Conservation (phyloP, 2,797 vertebrate species). For the Morelia viridis region DNA sequence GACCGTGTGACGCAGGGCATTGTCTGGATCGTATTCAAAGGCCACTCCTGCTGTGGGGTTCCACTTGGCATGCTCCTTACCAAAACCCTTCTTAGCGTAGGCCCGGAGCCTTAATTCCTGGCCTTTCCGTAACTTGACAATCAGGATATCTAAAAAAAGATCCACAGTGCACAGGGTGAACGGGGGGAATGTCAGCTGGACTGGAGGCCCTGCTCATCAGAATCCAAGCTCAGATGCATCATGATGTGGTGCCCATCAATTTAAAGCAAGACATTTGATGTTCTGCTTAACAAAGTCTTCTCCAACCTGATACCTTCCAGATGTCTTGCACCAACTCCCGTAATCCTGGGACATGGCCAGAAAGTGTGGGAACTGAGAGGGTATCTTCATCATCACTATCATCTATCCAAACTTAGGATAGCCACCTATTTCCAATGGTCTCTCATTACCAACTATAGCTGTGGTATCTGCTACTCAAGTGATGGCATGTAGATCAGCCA, state of each 20-base stretch:
- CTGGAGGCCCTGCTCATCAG: background rate
- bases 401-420: background rate
- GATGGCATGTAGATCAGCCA: background rate
- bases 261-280: background rate
- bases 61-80: constrained; percentile 99
- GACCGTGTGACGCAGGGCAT: constrained; percentile 91
- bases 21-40: constrained; percentile 97
- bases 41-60: constrained; percentile 96
- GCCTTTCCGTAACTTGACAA: constrained; percentile 96
- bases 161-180: background rate
- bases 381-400: background rate
- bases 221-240: background rate
- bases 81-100: constrained; percentile 97
- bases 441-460: background rate
- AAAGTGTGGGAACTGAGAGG: too few species aligned
- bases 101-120: constrained; percentile 93
- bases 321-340: too few species aligned
- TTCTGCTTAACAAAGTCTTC: background rate
- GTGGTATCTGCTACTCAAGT: background rate
- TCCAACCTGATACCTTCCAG: too few species aligned
- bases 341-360: too few species aligned
- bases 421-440: background rate
- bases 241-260: too few species aligned
- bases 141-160: constrained; percentile 84
- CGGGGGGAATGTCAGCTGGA: background rate